Conservation (phyloP, 2,113 vertebrate genomes). For the Ranitomeya imitator region DNA sequence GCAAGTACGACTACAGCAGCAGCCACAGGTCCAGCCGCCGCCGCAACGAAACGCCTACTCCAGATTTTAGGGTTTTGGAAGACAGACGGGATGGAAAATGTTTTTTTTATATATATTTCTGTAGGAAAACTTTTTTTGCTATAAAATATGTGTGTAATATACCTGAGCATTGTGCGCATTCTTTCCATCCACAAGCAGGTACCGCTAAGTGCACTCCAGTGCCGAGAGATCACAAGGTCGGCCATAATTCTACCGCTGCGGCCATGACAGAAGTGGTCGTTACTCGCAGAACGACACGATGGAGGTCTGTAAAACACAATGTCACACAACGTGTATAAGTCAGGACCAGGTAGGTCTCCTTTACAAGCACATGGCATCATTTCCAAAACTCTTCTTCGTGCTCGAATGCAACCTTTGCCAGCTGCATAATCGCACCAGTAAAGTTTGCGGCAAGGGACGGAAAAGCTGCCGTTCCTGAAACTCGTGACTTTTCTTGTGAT, state of each 20-base stretch:
- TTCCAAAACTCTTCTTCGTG: no score
- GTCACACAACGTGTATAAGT: no score
- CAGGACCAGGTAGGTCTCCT: no score
- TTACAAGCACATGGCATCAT: no score
- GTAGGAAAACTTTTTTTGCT: background rate
- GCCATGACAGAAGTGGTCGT: background rate
- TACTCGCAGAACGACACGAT: background rate
- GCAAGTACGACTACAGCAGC: slow-evolving; percentile 86
- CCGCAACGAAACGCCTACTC: slow-evolving; percentile 72
- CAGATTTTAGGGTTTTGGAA: slow-evolving; percentile 65
- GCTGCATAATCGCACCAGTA: no score
- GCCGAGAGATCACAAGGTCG: background rate
- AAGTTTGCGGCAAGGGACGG: no score
- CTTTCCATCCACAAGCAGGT: background rate
- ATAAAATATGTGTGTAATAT: slow-evolving; percentile 15
- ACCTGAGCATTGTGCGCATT: background rate
- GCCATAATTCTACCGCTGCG: background rate
- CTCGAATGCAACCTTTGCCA: no score
- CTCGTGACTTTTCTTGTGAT: no score
- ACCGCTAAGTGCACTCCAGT: background rate
- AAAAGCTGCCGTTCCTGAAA: no score
- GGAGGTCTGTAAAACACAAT: no score
- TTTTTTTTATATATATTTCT: background rate
- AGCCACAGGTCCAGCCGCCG: slow-evolving; percentile 76
- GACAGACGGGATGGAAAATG: background rate